Evolutionary conservation across 2,113 vertebrate species (phyloP), one percentile per base, ranked within the genome.

Genomic region (Diglossa brunneiventris): DNA sequence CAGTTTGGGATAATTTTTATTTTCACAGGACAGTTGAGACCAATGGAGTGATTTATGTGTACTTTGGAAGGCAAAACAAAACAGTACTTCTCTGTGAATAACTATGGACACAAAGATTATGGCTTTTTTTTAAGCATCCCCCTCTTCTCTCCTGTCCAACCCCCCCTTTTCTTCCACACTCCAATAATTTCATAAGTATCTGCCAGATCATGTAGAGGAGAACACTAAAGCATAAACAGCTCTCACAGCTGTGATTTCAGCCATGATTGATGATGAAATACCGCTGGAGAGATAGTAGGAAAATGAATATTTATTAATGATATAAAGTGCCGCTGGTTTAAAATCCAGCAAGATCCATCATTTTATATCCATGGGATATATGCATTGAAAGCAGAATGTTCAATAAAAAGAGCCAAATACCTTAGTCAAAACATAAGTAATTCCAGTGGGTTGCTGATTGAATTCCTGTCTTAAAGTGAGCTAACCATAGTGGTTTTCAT

Each of bases 281-380:
- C 96, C 95, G 95, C 97, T 97, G 95, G 96, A 98, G 95, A 95
- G 95, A 98, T 97, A 97, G 97, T 89, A 97, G 87, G 97, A 98
- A 98, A 98, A 98, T 98, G 98, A 98, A 98, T 98, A 98, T 98
- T 98, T 98, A 98, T 98, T 98, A 98, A 98, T 97, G 97, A 97
- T 96, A 97, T 97, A 97, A 97, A 98, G 95, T 98, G 97, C 96
- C 2, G 2, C 93, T 96, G 95, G 91, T 97, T 97, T 97, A 97
- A 97, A 98, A 97, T 97, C 97, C 92, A 96, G 97, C 92, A 97
- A 98, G 96, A 98, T 98, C 97, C 97, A 98, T 98, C 98, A 98
- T 97, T 97, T 98, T 93, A 96, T 96, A 97, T 97, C 97, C 97
- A 98, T 94, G 95, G 92, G 95, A 97, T 94, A 95, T 95, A 96